Evolutionary conservation across 2,113 vertebrate species (phyloP).

Genomic region (Cyphomyrus plagiostoma): DNA sequence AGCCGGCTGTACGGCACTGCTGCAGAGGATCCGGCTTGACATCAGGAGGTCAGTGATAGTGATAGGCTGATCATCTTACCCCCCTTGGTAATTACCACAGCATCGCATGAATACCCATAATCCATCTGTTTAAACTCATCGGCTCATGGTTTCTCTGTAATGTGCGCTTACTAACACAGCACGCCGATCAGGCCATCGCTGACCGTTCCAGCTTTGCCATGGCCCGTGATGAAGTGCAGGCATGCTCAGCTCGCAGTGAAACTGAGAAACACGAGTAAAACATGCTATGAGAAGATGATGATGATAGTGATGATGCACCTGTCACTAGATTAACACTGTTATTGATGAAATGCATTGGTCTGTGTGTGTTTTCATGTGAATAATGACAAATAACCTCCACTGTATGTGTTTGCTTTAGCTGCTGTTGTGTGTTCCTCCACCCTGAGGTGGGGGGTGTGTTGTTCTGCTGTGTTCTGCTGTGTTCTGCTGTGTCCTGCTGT

Average conservation of each 20-base stretch:
- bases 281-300: background rate
- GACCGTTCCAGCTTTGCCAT: background rate
- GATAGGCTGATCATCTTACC: background rate
- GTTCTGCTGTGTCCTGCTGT: conserved; percentile 29
- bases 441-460: conserved; percentile 1
- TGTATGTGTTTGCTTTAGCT: background rate
- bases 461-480: conserved; percentile 5
- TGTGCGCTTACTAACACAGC: conserved; percentile 8
- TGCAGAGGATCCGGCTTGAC: background rate
- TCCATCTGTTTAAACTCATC: background rate
- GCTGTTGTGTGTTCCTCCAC: background rate
- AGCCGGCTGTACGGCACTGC: background rate
- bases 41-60: background rate
- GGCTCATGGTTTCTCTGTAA: background rate
- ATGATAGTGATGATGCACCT: background rate
- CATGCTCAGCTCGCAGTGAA: background rate
- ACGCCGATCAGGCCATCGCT: background rate
- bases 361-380: background rate
- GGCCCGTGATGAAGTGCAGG: background rate
- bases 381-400: conserved; percentile 5
- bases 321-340: background rate
- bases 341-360: background rate
- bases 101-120: background rate
- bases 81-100: background rate
- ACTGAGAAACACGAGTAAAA: background rate